Conservation (phyloP, 2,888 invertebrate species). For the Yponomeuta evonymella region DNA sequence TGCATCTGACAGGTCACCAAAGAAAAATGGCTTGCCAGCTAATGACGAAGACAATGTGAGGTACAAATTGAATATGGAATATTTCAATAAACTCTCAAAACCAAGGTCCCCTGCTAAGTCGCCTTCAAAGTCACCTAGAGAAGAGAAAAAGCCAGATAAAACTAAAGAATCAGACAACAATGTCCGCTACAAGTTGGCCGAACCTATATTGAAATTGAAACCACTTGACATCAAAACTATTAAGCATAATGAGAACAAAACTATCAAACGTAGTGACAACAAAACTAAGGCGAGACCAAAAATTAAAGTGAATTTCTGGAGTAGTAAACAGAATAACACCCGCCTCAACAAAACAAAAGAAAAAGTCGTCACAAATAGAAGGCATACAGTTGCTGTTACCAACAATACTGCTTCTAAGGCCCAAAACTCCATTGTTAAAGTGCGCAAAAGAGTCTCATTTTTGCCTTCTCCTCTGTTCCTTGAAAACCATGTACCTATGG, state of each 20-base stretch:
- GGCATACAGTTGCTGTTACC: constrained; percentile 41
- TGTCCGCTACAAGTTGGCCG: constrained; percentile 56
- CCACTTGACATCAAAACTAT: constrained; percentile 35
- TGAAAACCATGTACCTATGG: constrained; percentile 68
- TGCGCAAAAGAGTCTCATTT: constrained; percentile 62
- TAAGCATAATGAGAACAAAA: constrained; percentile 34
- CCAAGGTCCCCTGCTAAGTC: constrained; percentile 17
- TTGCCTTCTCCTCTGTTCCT: constrained; percentile 62
- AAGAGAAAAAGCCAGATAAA: constrained; percentile 1
- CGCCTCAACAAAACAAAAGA: constrained; percentile 40
- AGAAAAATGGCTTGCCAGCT: constrained; percentile 52
- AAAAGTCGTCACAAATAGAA: constrained; percentile 40
- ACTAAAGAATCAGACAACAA: constrained; percentile 44
- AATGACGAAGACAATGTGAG: constrained; percentile 62
- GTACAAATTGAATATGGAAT: constrained; percentile 57
- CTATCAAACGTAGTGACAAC: constrained; percentile 27
- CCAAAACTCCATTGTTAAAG: constrained; percentile 48
- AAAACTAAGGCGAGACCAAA: constrained; percentile 57
- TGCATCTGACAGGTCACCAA: constrained; percentile 28
- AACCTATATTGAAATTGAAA: constrained; percentile 8
- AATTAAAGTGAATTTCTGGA: constrained; percentile 71
- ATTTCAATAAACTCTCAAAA: constrained; percentile 35
- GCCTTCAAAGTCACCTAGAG: background rate
- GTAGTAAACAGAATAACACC: constrained; percentile 47
- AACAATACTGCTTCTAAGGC: constrained; percentile 30